These are phyloP conservation scores for Marcusenius ussheri DNA, from an alignment of 2,113 vertebrate species.

Conservation along the genomic window DNA sequence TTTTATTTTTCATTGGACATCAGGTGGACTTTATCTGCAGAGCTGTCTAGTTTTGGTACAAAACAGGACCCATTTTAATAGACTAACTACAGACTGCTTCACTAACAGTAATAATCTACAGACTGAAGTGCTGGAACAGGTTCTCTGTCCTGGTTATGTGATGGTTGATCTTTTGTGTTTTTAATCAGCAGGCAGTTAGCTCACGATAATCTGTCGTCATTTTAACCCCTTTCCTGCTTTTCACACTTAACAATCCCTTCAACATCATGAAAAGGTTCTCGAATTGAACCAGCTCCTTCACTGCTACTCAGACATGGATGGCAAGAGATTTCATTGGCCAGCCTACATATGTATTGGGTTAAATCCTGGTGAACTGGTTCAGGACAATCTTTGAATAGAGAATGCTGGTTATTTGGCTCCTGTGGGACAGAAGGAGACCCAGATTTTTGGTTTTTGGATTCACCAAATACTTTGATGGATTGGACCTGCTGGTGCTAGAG, in stretches of 20 bases:
- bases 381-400: constrained; percentile 18
- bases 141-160: not conserved
- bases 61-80: constrained; percentile 34
- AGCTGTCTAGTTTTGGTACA: constrained; percentile 30
- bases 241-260: constrained; percentile 1
- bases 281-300: not conserved
- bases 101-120: constrained; percentile 25
- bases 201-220: constrained; percentile 10
- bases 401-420: not conserved
- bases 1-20: constrained; percentile 40
- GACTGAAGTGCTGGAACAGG: constrained; percentile 17
- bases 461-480: not conserved
- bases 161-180: constrained; percentile 17
- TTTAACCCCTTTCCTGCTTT: not conserved
- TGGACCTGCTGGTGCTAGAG: constrained; percentile 2
- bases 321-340: not conserved
- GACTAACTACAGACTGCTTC: constrained; percentile 20
- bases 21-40: constrained; percentile 34
- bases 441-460: not conserved
- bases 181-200: constrained; percentile 9
- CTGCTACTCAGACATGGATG: not conserved
- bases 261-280: not conserved
- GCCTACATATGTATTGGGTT: not conserved
- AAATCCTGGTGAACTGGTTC: constrained; percentile 1
- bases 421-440: constrained; percentile 6